Conservation (phyloP, 2,888 invertebrate species). For the Caenorhabditis sp. region DNA sequence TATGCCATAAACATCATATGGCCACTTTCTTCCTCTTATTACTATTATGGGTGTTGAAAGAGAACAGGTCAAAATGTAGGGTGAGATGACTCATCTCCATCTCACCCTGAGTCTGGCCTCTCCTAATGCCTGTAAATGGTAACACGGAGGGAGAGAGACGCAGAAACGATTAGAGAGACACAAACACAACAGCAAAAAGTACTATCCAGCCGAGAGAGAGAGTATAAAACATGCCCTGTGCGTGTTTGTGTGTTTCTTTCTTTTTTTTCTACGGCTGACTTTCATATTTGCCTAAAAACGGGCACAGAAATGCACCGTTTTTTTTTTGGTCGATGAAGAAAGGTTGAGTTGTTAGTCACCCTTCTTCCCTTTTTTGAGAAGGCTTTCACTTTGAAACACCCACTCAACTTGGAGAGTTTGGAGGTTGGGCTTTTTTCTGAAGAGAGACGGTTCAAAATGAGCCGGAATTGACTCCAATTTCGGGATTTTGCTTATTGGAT, state of each 20-base stretch:
- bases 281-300: constrained; percentile 29
- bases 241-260: constrained; percentile 28
- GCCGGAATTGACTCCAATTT: background rate
- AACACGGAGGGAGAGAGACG: constrained; percentile 13
- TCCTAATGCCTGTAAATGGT: constrained; percentile 3
- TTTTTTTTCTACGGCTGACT: background rate
- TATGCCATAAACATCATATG: no score
- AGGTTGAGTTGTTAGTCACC: background rate
- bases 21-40: no score
- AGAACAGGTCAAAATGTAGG: constrained; percentile 1
- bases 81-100: background rate
- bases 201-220: background rate
- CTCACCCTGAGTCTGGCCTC: no score
- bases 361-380: background rate
- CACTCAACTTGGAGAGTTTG: background rate
- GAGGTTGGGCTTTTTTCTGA: background rate
- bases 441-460: background rate
- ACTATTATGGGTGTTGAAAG: constrained; percentile 1
- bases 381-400: background rate
- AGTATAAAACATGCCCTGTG: constrained; percentile 48
- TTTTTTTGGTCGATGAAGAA: background rate
- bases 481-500: no score
- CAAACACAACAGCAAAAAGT: background rate
- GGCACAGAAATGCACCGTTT: constrained; percentile 8
- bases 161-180: constrained; percentile 19